Evolutionary conservation across 2,797 vertebrate genomes (phyloP).

Genomic region (Schizopygopsis pylzovi): DNA sequence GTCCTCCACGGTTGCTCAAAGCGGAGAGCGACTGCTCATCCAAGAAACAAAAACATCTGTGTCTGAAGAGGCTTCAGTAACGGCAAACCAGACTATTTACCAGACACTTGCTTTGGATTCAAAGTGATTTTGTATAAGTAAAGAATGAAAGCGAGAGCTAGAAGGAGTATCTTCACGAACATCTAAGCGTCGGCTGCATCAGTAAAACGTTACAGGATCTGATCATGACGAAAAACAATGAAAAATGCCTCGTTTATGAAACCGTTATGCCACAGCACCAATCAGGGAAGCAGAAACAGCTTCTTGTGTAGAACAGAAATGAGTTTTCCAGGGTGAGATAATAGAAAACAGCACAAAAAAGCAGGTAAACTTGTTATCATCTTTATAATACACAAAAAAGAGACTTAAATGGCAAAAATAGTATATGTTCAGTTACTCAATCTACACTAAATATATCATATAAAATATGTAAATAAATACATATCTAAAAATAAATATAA

Average conservation of each 20-base stretch:
- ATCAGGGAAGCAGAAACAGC: neutral
- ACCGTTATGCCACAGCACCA: too few species aligned
- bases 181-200: neutral
- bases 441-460: neutral
- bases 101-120: neutral
- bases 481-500: neutral
- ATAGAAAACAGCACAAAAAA: neutral
- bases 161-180: neutral
- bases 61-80: neutral
- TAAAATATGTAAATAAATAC: neutral
- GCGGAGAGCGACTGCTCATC: neutral
- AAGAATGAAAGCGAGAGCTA: neutral
- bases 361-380: neutral
- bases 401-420: neutral
- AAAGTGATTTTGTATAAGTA: neutral
- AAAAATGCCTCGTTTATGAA: conserved; percentile 3
- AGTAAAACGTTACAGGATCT: neutral
- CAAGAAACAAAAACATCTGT: conserved; percentile 23
- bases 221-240: neutral
- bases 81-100: neutral
- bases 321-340: neutral
- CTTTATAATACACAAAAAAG: neutral
- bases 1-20: neutral
- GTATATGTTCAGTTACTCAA: neutral
- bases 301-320: conserved; percentile 10